Conservation (phyloP, 1,140 invertebrate genomes). For the Danaus melanippus region DNA sequence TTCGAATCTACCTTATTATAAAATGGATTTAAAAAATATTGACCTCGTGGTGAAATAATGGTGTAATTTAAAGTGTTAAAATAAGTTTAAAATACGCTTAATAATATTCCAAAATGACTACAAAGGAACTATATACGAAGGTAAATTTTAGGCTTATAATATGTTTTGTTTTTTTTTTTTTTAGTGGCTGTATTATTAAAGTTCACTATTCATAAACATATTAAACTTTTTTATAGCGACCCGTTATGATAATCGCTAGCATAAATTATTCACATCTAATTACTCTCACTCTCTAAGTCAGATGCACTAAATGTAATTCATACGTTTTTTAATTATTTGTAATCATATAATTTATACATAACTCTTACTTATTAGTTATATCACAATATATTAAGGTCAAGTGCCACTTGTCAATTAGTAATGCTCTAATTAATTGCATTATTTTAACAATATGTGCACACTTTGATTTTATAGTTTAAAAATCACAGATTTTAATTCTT, state of each 20-base stretch:
- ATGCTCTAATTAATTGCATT: too few species aligned
- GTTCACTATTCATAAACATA: conserved; percentile 15
- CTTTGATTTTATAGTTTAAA: too few species aligned
- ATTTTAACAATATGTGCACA: too few species aligned
- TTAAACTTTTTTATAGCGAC: conserved; percentile 1
- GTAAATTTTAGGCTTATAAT: conserved; percentile 42
- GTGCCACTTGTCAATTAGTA: background rate
- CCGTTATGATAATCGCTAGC: conserved; percentile 5
- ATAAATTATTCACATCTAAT: conserved; percentile 17
- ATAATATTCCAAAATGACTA: conserved; percentile 59
- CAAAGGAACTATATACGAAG: conserved; percentile 71
- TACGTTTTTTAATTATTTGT: conserved; percentile 29
- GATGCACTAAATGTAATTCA: conserved; percentile 28
- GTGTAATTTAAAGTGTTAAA: conserved; percentile 29
- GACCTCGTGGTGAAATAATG: conserved; percentile 58
- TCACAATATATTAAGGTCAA: conserved; percentile 13
- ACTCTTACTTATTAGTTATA: conserved; percentile 10
- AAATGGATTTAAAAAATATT: conserved; percentile 54
- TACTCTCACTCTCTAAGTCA: conserved; percentile 42
- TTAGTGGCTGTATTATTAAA: conserved; percentile 13
- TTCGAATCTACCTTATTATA: conserved; percentile 60
- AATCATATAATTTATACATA: conserved; percentile 18
- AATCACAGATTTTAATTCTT: too few species aligned
- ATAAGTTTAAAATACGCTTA: conserved; percentile 18
- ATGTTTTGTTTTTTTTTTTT: conserved; percentile 16